A percentile compares a stretch with the other conserved stretches of the same genome.
Evolutionary conservation across 2,888 invertebrate species (phyloP).

Genomic region (Andrena dorsata): DNA sequence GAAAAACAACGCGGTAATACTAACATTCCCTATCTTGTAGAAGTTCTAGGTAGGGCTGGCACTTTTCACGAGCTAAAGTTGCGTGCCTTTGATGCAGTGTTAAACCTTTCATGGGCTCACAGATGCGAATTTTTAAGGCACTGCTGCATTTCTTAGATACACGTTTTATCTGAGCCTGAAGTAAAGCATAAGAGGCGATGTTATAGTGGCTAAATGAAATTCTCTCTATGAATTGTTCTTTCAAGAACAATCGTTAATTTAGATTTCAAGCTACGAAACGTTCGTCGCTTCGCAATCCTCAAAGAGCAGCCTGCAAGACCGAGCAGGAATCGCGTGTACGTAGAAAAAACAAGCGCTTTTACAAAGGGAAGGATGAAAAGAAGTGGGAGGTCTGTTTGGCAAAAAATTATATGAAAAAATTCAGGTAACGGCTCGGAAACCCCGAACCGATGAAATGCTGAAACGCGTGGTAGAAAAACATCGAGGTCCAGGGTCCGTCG

Average conservation of each 20-base stretch:
- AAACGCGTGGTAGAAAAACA: conserved; percentile 18
- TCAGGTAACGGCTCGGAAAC: conserved; percentile 45
- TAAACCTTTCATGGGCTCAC: conserved; percentile 20
- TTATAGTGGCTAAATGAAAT: too few relatives aligned
- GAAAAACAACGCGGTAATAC: not conserved
- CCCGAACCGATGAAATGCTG: not conserved
- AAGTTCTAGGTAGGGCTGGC: conserved; percentile 1
- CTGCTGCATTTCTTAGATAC: conserved; percentile 1
- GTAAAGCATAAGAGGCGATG: not conserved
- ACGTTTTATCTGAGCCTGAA: not conserved
- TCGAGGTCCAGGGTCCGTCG: conserved; percentile 29
- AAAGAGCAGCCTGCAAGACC: not conserved
- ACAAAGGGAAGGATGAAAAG: not conserved
- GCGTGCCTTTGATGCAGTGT: conserved; percentile 21
- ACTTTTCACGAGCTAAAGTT: conserved; percentile 23
- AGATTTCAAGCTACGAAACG: not conserved
- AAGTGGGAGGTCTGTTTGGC: conserved; percentile 36
- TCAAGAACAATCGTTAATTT: too few relatives aligned
- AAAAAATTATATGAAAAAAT: conserved; percentile 50
- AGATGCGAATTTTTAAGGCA: conserved; percentile 10
- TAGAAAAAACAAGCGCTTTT: conserved; percentile 24
- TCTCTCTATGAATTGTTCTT: too few relatives aligned
- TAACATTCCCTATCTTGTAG: conserved; percentile 8
- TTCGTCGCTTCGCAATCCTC: not conserved
- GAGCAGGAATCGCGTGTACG: conserved; percentile 9